A percentile compares a stretch with the other conserved stretches of the same genome.
phyloP scores from a whole-genome alignment of 2,797 vertebrate species.

The Eptatretus atami region DNA sequence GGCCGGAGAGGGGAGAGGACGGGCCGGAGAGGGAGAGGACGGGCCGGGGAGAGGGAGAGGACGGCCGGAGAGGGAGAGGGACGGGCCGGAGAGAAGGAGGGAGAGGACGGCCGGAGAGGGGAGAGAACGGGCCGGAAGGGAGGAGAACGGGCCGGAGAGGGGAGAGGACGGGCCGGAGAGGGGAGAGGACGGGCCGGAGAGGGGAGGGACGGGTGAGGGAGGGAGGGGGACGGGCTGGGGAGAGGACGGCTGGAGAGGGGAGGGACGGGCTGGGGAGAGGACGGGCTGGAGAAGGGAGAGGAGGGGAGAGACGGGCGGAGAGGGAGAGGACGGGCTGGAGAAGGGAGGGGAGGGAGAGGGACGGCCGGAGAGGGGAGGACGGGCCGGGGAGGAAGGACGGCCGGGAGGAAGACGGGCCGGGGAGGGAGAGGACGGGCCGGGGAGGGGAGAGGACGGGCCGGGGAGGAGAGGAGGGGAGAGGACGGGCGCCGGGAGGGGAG shows the following conservation, averaged over 20 bases:
- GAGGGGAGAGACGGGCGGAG: no score
- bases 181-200: constrained; percentile 14
- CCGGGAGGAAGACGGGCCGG: neutral
- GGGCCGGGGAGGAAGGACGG: no score
- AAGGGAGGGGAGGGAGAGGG: no score
- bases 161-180: constrained; percentile 21
- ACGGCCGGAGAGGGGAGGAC: no score
- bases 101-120: neutral
- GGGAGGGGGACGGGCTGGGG: no score
- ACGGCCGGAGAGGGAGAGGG: no score
- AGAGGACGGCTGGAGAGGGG: constrained; percentile 2
- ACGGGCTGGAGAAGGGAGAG: neutral
- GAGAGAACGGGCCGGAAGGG: constrained; percentile 10
- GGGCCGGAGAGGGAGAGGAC: constrained; percentile 1
- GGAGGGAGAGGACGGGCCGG: neutral
- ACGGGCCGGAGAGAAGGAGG: no score
- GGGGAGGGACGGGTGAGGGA: neutral
- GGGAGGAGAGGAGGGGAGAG: no score
- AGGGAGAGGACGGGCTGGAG: no score
- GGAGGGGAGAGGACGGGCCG: no score
- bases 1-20: neutral
- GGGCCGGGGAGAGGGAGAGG: no score
- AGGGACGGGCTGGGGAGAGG: neutral
- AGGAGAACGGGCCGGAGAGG: constrained; percentile 11
- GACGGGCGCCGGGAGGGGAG: no score